These are phyloP conservation scores for Drosophila takahashii DNA, from an alignment of 1,140 invertebrate species.

Conservation along the genomic window DNA sequence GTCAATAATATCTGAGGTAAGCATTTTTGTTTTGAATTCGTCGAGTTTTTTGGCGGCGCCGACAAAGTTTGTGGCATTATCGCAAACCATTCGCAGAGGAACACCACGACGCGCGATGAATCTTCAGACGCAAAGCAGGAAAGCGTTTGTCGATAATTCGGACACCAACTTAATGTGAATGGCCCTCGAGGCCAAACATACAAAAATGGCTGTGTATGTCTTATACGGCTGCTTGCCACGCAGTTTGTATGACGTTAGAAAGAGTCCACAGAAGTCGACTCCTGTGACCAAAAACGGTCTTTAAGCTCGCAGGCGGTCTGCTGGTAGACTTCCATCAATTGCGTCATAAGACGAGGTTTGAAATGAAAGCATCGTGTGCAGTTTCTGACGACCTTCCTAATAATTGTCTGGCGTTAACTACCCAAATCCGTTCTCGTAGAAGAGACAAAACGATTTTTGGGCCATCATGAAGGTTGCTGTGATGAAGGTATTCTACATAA, in stretches of 20 bases:
- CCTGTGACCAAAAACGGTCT: neutral
- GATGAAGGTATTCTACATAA: no score
- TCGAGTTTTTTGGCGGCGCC: neutral
- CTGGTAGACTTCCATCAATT: constrained; percentile 2
- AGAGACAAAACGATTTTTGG: no score
- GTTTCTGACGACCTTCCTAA: no score
- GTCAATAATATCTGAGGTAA: neutral
- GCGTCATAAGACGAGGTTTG: neutral
- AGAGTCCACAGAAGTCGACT: neutral
- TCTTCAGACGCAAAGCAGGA: constrained; percentile 5
- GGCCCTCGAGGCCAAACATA: no score
- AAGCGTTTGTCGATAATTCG: no score
- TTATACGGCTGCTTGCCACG: no score
- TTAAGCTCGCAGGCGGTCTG: constrained; percentile 1
- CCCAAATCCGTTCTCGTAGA: neutral
- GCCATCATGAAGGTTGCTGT: no score
- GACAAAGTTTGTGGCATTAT: no score
- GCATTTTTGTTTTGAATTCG: neutral
- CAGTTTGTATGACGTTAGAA: no score
- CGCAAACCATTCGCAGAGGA: neutral
- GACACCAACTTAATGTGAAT: no score
- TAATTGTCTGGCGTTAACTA: neutral
- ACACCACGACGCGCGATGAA: neutral
- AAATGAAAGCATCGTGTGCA: constrained; percentile 2
- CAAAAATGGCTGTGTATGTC: no score